Evolutionary conservation across 2,888 invertebrate genomes (phyloP).

Genomic region (Eucera pruinosa): DNA sequence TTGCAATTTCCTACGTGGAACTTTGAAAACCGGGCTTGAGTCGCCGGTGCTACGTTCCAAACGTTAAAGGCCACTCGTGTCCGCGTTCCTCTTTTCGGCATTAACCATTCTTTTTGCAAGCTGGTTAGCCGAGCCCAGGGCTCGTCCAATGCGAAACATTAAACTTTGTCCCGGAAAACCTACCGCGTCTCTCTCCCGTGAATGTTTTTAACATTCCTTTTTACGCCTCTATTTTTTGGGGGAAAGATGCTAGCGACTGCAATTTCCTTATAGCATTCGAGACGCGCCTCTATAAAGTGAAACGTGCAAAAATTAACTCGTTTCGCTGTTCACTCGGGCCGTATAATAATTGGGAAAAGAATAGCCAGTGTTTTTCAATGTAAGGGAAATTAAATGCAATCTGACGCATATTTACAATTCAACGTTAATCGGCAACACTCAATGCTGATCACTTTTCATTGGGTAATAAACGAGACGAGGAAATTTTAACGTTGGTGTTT

Average conservation of each 20-base stretch:
- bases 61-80: conserved; percentile 15
- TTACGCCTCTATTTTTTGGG: background rate
- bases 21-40: conserved; percentile 14
- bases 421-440: too few species aligned
- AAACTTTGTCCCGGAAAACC: conserved; percentile 17
- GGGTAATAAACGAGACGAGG: too few species aligned
- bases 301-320: too few species aligned
- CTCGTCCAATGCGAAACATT: conserved; percentile 30
- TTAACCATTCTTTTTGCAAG: conserved; percentile 38
- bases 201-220: background rate
- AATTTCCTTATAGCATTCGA: background rate
- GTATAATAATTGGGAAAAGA: too few species aligned
- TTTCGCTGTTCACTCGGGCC: too few species aligned
- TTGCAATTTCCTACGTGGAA: conserved; percentile 4
- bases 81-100: conserved; percentile 7
- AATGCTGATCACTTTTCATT: too few species aligned
- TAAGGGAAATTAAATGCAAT: too few species aligned
- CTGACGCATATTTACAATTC: too few species aligned
- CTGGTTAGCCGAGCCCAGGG: conserved; percentile 11
- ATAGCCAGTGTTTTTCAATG: too few species aligned
- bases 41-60: background rate
- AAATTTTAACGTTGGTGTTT: too few species aligned
- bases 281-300: too few species aligned
- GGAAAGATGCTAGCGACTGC: background rate
- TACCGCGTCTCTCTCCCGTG: background rate